Evolutionary conservation across 2,888 invertebrate species (phyloP).

Genomic region (Drosophila recens): DNA sequence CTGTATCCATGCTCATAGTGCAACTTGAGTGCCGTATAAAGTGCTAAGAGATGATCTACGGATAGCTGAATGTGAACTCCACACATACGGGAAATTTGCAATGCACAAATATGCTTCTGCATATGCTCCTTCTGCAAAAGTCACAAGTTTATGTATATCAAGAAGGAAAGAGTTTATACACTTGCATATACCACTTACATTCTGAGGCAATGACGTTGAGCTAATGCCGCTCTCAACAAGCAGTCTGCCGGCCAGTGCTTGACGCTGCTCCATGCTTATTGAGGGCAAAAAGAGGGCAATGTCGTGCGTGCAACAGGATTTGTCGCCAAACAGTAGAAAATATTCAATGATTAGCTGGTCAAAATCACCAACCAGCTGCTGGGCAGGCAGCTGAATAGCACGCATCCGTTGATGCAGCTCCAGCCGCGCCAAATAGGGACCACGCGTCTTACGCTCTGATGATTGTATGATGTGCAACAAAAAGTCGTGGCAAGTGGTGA

Average conservation of each 20-base stretch:
- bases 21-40: constrained; percentile 88
- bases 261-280: constrained; percentile 86
- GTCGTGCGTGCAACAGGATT: constrained; percentile 94
- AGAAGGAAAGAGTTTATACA: not conserved
- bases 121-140: constrained; percentile 89
- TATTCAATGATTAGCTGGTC: constrained; percentile 91
- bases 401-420: constrained; percentile 90
- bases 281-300: constrained; percentile 91
- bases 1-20: constrained; percentile 89
- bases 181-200: constrained; percentile 85
- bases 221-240: constrained; percentile 88
- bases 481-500: constrained; percentile 83
- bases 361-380: constrained; percentile 87
- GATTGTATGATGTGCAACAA: constrained; percentile 86
- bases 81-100: constrained; percentile 91
- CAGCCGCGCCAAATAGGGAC: constrained; percentile 93
- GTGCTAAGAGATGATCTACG: constrained; percentile 86
- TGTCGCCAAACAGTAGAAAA: constrained; percentile 92
- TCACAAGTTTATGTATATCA: not conserved
- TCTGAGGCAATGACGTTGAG: constrained; percentile 88
- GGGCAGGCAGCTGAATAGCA: constrained; percentile 86
- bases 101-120: constrained; percentile 92
- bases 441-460: constrained; percentile 87
- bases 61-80: constrained; percentile 88
- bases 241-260: constrained; percentile 87